phyloP scores from a whole-genome alignment of 1,140 invertebrate species.

The Triops cancriformis region DNA sequence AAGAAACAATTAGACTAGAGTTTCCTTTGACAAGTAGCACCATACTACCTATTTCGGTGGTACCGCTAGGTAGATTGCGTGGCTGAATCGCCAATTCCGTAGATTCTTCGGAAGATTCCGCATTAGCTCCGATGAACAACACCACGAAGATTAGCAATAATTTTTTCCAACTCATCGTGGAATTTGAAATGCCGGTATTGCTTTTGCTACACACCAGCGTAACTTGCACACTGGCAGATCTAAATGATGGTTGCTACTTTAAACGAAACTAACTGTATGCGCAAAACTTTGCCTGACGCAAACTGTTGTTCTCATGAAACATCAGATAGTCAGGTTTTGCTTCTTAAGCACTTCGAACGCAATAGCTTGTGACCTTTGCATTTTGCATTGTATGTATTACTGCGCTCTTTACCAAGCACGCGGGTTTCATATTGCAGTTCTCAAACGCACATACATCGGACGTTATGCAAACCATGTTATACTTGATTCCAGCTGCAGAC shows the following conservation, averaged over 20 bases:
- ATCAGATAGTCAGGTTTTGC: slow-evolving; percentile 1
- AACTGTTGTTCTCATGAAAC: not conserved
- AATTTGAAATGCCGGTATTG: not conserved
- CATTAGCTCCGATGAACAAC: not conserved
- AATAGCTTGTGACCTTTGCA: not conserved
- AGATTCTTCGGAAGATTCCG: not conserved
- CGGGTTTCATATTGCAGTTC: not conserved
- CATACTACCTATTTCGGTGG: not conserved
- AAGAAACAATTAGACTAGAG: not conserved
- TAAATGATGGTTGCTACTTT: not conserved
- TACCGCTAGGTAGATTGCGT: too few relatives aligned
- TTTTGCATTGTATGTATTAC: not conserved
- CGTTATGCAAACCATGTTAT: too few relatives aligned
- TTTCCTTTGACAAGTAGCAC: not conserved
- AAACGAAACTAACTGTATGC: not conserved
- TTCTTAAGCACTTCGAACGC: not conserved
- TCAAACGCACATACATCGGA: too few relatives aligned
- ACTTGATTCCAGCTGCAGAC: too few relatives aligned
- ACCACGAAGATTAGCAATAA: not conserved
- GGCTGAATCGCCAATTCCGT: not conserved
- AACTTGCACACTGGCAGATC: not conserved
- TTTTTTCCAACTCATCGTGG: not conserved
- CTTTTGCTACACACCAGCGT: not conserved
- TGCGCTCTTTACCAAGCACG: not conserved
- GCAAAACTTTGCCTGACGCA: not conserved